Base-by-base conservation (phyloP, 2,888 invertebrate species). In the Caenorhabditis angaria region DNA sequence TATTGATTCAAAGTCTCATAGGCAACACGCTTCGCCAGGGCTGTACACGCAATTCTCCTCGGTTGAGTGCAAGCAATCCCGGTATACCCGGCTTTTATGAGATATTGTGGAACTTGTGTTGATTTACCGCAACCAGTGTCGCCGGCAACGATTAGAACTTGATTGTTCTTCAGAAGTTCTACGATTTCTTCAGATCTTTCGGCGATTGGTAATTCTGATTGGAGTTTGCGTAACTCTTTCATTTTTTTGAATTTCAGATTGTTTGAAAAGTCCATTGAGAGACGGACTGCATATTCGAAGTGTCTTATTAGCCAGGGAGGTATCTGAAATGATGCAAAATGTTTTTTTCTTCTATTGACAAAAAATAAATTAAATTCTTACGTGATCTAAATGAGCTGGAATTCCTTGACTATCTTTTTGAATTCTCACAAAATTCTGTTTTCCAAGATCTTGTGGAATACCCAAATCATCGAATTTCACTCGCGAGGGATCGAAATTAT, bases 91-190 rank as follows among this genome's bases (percentile, higher is more conserved):
- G 93, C 93, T 83, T 92, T 91, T 83, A 93, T 90, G 24, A 99
- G 90, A 88, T 94, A 99, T 87, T 97, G 97, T 0, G 97, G 97
- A 0, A 90, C 85, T 77, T 86, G 86, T 0, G 97, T 99, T 0
- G 95, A 95, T 90, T 99, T 99, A 10, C 99, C 99, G 89, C 97
- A 99, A 0, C 97, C 99, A 0, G 97, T 97, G 87, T 97, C 97
- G 1, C 97, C 97, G 61, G 97, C 97, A 48, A 99, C 92, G 50
- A 97, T 91, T 3, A 97, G 91, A 1, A 97, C 94, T 83, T 92
- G 92, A 77, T 93, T 76, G 63, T 79, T 74, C 54, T 81, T 71
- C 27, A 86, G 58, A 20, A 80, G 57, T 12, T 80, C 65, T 1
- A 86, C 60, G 32, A 99, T 94, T 88, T 93, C 91, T 54, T 92